Evolutionary conservation across 2,113 vertebrate genomes (phyloP).

Genomic region (Hystrix cristata): DNA sequence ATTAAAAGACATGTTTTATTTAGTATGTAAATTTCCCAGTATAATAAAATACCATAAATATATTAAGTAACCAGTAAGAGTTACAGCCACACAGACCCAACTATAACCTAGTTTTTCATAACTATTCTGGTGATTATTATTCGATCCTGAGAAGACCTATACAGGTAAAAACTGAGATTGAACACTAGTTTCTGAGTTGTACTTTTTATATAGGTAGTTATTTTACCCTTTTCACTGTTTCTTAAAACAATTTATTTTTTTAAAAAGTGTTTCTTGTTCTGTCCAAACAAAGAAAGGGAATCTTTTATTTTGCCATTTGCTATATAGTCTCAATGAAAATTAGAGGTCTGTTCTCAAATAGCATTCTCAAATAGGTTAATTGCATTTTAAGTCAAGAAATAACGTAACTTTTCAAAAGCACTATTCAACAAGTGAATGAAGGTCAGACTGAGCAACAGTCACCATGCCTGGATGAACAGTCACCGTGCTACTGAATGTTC

Average conservation of each 20-base stretch:
- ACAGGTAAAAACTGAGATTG: background rate
- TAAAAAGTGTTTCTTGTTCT: background rate
- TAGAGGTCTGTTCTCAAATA: slow-evolving; percentile 37
- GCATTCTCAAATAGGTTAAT: background rate
- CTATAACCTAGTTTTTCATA: background rate
- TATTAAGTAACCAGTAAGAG: slow-evolving; percentile 8
- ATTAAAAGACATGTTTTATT: background rate
- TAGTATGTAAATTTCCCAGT: background rate
- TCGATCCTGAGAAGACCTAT: background rate
- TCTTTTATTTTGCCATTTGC: background rate
- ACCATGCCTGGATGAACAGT: background rate
- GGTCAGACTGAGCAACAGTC: background rate
- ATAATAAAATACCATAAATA: background rate
- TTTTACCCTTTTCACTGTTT: background rate
- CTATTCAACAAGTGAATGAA: slow-evolving; percentile 53
- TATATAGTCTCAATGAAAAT: slow-evolving; percentile 37
- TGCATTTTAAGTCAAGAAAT: slow-evolving; percentile 38
- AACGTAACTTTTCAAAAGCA: background rate
- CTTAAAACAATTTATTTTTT: background rate
- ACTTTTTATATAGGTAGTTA: background rate
- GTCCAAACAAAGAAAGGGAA: background rate
- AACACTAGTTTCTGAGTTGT: slow-evolving; percentile 10
- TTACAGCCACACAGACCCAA: background rate
- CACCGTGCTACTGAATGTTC: background rate
- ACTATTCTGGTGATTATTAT: background rate